Conservation (phyloP, 2,113 vertebrate genomes). For the Trogon surrucura region DNA sequence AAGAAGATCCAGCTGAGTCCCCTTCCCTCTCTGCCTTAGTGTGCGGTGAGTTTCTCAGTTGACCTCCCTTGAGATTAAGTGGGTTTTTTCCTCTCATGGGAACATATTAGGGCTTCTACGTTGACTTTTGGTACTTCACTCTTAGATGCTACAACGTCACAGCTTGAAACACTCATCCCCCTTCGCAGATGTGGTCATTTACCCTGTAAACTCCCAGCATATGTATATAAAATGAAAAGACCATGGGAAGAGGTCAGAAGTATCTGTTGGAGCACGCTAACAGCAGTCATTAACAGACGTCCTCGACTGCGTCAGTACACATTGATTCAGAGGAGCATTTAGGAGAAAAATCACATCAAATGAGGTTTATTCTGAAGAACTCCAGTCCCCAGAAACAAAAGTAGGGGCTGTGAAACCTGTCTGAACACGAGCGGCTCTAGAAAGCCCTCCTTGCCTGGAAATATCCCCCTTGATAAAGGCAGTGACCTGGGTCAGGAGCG, state of each 20-base stretch:
- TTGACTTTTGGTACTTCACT: neutral
- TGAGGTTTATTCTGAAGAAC: neutral
- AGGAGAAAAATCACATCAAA: neutral
- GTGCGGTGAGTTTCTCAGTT: neutral
- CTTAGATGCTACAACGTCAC: neutral
- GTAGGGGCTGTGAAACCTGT: neutral
- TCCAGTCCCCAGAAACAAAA: conserved; percentile 2
- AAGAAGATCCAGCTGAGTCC: neutral
- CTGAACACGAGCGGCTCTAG: neutral
- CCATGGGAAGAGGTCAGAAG: neutral
- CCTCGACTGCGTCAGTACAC: neutral
- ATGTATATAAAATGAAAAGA: fast-evolving
- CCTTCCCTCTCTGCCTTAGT: neutral
- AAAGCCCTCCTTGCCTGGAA: neutral
- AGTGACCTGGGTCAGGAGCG: conserved; percentile 20
- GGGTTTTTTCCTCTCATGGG: neutral
- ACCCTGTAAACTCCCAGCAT: neutral
- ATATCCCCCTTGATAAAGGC: conserved; percentile 27
- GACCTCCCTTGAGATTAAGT: neutral
- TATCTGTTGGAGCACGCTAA: neutral
- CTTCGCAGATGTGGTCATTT: neutral
- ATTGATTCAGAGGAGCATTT: neutral
- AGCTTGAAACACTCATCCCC: neutral
- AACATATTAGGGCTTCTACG: neutral
- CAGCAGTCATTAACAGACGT: neutral